Percentiles rank a stretch among this genome's conserved stretches.
Conservation (phyloP, 2,113 vertebrate species). For the Syrrhaptes paradoxus region DNA sequence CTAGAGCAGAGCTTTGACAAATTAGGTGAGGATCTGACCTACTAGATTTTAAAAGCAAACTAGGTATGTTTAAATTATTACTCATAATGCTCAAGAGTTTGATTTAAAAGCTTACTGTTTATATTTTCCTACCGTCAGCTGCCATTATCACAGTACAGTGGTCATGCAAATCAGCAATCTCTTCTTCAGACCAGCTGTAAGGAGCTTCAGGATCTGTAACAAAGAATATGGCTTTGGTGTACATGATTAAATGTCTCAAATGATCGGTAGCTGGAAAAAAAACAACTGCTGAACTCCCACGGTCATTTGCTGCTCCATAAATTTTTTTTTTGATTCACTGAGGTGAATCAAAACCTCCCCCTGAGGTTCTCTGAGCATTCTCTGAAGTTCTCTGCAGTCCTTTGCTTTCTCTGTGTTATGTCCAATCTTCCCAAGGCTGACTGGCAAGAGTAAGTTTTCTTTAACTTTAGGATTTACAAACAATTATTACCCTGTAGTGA, state of each 20-base stretch:
- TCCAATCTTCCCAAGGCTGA: background rate
- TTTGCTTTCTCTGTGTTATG: background rate
- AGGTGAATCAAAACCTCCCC: background rate
- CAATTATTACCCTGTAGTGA: background rate
- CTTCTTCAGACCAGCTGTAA: conserved; percentile 90
- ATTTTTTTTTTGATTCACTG: too few species aligned
- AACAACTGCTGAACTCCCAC: background rate
- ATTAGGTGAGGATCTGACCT: background rate
- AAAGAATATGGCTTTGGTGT: background rate
- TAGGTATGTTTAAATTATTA: background rate
- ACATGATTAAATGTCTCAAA: background rate
- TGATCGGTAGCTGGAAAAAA: background rate
- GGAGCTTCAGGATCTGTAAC: conserved; percentile 75
- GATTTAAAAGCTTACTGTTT: background rate
- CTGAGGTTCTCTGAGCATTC: background rate
- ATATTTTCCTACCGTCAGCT: conserved; percentile 82
- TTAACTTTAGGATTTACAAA: background rate
- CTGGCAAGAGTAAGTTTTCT: background rate
- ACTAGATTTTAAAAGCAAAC: background rate
- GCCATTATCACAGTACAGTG: conserved; percentile 86
- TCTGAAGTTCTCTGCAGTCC: background rate
- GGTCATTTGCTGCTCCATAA: background rate
- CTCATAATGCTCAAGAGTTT: background rate
- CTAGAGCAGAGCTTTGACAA: background rate
- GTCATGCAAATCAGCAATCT: conserved; percentile 82